Conservation (phyloP, 1,140 invertebrate species). For the Cyrtorhinus lividipennis region DNA sequence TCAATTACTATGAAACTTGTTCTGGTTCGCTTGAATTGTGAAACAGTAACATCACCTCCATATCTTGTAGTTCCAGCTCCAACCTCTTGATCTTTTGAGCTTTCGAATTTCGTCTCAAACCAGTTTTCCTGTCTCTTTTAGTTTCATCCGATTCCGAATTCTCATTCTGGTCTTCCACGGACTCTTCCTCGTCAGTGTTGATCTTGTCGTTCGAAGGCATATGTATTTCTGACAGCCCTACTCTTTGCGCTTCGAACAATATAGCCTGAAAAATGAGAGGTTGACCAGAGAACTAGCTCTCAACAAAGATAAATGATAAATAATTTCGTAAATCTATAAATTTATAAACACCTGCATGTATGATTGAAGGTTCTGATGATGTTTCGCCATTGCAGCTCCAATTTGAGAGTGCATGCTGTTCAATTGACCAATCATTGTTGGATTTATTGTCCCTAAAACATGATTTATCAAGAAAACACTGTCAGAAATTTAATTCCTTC, state of each 20-base stretch:
- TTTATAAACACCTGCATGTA: constrained; percentile 14
- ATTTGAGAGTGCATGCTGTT: constrained; percentile 8
- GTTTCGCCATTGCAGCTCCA: constrained; percentile 8
- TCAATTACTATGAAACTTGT: too few species aligned
- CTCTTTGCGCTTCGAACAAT: neutral
- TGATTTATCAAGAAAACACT: neutral
- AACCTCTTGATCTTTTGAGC: neutral
- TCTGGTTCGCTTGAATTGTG: too few species aligned
- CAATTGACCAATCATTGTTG: neutral
- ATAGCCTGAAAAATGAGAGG: neutral
- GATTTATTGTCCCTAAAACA: neutral
- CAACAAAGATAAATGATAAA: too few species aligned
- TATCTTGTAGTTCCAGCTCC: neutral
- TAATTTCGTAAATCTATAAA: neutral
- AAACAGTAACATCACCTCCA: too few species aligned
- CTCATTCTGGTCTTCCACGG: neutral
- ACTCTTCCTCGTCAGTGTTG: neutral
- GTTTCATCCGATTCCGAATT: neutral
- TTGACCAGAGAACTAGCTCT: too few species aligned
- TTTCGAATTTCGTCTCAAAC: neutral
- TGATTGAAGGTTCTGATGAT: constrained; percentile 8
- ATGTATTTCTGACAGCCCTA: neutral
- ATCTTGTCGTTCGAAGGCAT: neutral
- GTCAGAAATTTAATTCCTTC: too few species aligned
- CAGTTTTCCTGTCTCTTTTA: neutral